phyloP scores from a whole-genome alignment of 2,113 vertebrate genomes.

The Neotoma lepida region DNA sequence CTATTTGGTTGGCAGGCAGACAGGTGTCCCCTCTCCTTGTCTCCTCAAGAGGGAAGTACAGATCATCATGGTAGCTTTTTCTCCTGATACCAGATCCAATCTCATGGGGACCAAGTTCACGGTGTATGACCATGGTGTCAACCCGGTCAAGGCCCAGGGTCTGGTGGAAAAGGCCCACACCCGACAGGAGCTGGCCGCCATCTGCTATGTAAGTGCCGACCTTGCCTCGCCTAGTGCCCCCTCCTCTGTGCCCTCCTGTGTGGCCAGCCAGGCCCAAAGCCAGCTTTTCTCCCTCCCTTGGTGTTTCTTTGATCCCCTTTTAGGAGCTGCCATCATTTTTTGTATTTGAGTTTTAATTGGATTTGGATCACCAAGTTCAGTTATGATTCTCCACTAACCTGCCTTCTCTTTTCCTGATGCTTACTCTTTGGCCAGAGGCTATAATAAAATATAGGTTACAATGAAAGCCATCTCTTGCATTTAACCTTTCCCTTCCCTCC shows the following conservation, averaged over 20 bases:
- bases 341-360: background rate
- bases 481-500: background rate
- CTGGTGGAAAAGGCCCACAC: constrained; percentile 90
- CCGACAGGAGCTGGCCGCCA: constrained; percentile 95
- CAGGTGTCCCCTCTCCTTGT: background rate
- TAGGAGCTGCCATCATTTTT: background rate
- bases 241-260: background rate
- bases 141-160: constrained; percentile 90
- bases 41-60: background rate
- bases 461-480: background rate
- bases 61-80: constrained; percentile 53
- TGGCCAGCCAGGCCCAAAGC: background rate
- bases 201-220: constrained; percentile 93
- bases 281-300: background rate
- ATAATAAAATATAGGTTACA: background rate
- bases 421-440: background rate
- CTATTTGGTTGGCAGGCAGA: background rate
- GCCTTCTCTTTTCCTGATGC: background rate
- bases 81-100: constrained; percentile 90
- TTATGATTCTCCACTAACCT: background rate
- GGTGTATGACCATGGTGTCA: constrained; percentile 94
- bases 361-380: background rate
- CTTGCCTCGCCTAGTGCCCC: background rate
- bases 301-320: background rate
- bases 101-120: constrained; percentile 99